Evolutionary conservation across 35 echinoderm and acorn worm genomes (phyloP).

Genomic region (Heliocidaris erythrogramma): DNA sequence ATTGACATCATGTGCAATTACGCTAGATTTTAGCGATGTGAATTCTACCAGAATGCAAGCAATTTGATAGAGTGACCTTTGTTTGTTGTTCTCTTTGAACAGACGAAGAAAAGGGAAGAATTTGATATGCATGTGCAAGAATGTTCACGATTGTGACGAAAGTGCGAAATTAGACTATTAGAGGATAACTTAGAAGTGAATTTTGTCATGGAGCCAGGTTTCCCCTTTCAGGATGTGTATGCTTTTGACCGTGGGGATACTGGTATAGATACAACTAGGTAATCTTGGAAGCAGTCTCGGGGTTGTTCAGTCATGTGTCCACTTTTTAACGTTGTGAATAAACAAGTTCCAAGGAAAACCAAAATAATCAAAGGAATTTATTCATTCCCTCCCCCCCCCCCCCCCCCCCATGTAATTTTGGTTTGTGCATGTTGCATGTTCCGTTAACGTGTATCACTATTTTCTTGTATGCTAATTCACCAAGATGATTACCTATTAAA

Average conservation of each 20-base stretch:
- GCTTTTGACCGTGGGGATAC: background rate
- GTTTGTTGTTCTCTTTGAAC: background rate
- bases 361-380: background rate
- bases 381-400: background rate
- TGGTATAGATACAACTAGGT: background rate
- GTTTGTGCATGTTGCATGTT: background rate
- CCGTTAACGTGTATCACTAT: background rate
- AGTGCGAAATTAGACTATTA: too few species aligned
- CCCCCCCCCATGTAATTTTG: background rate
- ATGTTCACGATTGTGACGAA: background rate
- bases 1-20: too few species aligned
- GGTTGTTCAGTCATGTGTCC: background rate
- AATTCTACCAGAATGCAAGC: too few species aligned
- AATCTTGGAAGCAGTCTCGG: background rate
- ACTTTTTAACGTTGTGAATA: background rate
- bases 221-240: background rate
- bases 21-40: too few species aligned
- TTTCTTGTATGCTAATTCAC: background rate
- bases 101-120: background rate
- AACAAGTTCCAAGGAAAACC: background rate
- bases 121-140: background rate
- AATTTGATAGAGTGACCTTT: background rate
- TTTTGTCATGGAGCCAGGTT: background rate
- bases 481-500: background rate
- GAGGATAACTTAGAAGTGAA: conserved; percentile 10